Evolutionary conservation across 2,113 vertebrate genomes (phyloP).

Genomic region (Steatornis caripensis): DNA sequence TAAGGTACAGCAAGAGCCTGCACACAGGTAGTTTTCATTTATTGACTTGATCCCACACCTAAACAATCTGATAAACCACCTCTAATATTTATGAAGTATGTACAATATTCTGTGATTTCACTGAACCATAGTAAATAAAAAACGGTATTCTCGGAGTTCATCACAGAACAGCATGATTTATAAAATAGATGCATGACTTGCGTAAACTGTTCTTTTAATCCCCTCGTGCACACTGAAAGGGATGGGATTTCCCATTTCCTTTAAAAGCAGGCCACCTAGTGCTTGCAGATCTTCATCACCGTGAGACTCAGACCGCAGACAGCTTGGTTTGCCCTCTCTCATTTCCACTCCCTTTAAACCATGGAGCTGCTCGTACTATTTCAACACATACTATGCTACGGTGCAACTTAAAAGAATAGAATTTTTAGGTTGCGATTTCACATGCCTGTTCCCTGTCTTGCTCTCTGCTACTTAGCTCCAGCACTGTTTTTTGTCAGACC

Average conservation of each 20-base stretch:
- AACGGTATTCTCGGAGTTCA: background rate
- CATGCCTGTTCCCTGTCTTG: background rate
- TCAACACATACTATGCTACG: background rate
- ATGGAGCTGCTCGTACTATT: background rate
- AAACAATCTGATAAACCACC: background rate
- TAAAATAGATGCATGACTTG: background rate
- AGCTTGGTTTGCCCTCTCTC: background rate
- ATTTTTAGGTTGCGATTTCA: background rate
- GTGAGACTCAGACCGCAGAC: background rate
- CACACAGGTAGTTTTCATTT: background rate
- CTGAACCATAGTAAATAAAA: background rate
- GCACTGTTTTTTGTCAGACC: background rate
- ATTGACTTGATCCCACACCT: background rate
- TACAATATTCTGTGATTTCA: background rate
- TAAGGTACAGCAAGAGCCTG: background rate
- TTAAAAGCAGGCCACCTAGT: slow-evolving; percentile 46
- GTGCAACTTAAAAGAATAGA: background rate
- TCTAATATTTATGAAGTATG: background rate
- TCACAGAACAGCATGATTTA: background rate
- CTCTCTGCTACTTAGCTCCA: background rate
- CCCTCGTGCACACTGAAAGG: background rate
- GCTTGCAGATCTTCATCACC: background rate
- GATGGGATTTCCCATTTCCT: background rate
- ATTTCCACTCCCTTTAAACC: background rate
- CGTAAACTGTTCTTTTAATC: background rate